Base-by-base conservation (phyloP, 2,888 invertebrate species). In the Ptilodon capucinus region DNA sequence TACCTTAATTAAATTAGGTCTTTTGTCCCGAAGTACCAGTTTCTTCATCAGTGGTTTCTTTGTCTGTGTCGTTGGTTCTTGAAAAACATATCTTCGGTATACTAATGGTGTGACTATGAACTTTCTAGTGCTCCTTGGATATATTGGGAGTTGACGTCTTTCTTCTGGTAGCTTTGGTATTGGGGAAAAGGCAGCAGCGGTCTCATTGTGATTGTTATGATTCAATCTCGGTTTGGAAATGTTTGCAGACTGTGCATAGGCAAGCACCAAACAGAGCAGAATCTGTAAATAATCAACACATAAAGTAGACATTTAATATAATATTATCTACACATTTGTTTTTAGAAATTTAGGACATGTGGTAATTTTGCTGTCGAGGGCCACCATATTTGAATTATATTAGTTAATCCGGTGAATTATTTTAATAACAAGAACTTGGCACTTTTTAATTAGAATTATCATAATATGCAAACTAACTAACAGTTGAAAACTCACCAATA, bases 71-170 rank as follows among this genome's bases (percentile, higher is more conserved):
- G 45, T 18, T 2, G 53, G 46, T 11, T 57, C 46, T 7, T 30
- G 40, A 41, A 48, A 40, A 1, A 41, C 32, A 18, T 54, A 51
- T 45, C 60, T 43, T n/a, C 48, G 16, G 28, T 51, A 34, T 0
- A 60, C 51, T 43, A 54, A 56, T 4, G 57, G 49, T n/a, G 61
- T 66, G n/a, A 72, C 42, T 2, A 69, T 46, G 14, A 57, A 76
- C 44, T 71, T 75, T 4, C 54, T 56, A 2, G 44, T 50, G n/a
- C 42, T 68, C 36, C 62, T 79, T 0, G 77, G 74, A 44, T 76
- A 76, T 18, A 77, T 39, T 2, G 64, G 42, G 1, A 63, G 40
- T 25, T 57, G 64, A 18, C 56, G 55, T 17, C 64, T 46, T 23
- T 72, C 68, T 41, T 63, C 64, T 13, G 61, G 51, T 21, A 17